phyloP scores from a whole-genome alignment of 2,888 invertebrate species.

The Megamerina dolium region DNA sequence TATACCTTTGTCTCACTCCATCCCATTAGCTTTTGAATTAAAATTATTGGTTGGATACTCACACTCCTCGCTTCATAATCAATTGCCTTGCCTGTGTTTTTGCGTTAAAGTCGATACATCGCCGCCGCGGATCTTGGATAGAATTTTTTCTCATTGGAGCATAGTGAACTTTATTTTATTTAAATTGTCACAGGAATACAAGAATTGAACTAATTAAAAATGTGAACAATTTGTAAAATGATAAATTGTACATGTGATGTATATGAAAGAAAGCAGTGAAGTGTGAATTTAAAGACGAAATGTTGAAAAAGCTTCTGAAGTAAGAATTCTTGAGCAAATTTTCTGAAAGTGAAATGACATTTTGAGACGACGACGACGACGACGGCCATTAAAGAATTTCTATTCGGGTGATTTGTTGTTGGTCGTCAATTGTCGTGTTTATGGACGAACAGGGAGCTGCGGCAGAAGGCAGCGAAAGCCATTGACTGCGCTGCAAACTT shows the following conservation, averaged over 20 bases:
- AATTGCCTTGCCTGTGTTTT: no score
- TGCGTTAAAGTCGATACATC: no score
- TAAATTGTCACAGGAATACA: slow-evolving; percentile 10
- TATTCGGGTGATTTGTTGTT: slow-evolving; percentile 9
- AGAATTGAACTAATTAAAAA: slow-evolving; percentile 4
- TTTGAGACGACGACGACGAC: slow-evolving; percentile 12
- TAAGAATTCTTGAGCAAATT: slow-evolving; percentile 4
- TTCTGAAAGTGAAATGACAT: slow-evolving; percentile 16
- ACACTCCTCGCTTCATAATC: no score
- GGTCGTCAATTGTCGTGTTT: slow-evolving; percentile 4
- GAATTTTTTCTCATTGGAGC: slow-evolving; percentile 14
- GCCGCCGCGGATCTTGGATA: slow-evolving; percentile 10
- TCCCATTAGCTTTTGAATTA: no score
- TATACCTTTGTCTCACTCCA: no score
- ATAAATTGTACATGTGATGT: background rate
- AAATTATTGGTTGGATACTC: no score
- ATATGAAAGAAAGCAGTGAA: background rate
- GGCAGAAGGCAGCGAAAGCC: slow-evolving; percentile 11
- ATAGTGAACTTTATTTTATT: slow-evolving; percentile 9
- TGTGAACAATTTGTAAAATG: slow-evolving; percentile 1
- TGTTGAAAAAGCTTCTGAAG: background rate
- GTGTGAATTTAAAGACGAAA: background rate
- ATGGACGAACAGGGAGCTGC: slow-evolving; percentile 10
- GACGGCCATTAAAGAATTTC: slow-evolving; percentile 16
- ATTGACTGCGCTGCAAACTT: background rate